Evolutionary conservation across 2,888 invertebrate species (phyloP).

Genomic region (Drosophila antonietae): DNA sequence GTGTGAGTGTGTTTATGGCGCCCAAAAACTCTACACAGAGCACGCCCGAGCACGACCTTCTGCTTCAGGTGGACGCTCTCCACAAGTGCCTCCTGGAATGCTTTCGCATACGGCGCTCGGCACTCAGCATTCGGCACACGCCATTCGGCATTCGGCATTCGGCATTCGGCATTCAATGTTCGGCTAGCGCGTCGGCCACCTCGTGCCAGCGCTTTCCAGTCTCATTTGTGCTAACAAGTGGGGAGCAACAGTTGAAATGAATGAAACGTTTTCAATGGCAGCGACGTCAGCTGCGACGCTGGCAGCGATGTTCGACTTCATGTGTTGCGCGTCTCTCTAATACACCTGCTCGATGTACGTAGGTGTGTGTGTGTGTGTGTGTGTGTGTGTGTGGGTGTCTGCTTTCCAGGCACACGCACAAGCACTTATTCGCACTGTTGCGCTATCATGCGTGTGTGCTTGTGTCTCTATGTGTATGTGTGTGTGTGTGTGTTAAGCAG

Average conservation of each 20-base stretch:
- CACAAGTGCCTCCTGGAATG: constrained; percentile 2
- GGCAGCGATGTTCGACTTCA: constrained; percentile 38
- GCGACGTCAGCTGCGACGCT: constrained; percentile 32
- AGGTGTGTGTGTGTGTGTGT: not conserved
- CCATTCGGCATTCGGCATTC: not conserved
- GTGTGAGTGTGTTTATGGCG: constrained; percentile 24
- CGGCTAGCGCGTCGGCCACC: constrained; percentile 8
- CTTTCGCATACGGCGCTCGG: not conserved
- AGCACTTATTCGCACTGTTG: constrained; percentile 55
- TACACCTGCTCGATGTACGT: constrained; percentile 43
- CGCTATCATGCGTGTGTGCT: constrained; percentile 19
- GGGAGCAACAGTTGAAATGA: constrained; percentile 82
- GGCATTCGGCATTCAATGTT: not conserved
- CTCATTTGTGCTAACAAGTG: constrained; percentile 79
- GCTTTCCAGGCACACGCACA: constrained; percentile 52
- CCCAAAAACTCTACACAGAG: constrained; percentile 47
- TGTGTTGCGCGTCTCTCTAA: constrained; percentile 66
- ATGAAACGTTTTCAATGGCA: constrained; percentile 54
- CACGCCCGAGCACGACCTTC: constrained; percentile 24
- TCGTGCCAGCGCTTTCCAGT: constrained; percentile 37
- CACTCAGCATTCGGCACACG: not conserved
- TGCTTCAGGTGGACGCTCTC: constrained; percentile 12
- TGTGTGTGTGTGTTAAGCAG: constrained; percentile 64
- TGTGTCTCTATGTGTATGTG: constrained; percentile 7
- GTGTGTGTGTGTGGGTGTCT: not conserved